Conservation (phyloP, 1,140 invertebrate species). For the Pseudomyrmex flavicornis region DNA sequence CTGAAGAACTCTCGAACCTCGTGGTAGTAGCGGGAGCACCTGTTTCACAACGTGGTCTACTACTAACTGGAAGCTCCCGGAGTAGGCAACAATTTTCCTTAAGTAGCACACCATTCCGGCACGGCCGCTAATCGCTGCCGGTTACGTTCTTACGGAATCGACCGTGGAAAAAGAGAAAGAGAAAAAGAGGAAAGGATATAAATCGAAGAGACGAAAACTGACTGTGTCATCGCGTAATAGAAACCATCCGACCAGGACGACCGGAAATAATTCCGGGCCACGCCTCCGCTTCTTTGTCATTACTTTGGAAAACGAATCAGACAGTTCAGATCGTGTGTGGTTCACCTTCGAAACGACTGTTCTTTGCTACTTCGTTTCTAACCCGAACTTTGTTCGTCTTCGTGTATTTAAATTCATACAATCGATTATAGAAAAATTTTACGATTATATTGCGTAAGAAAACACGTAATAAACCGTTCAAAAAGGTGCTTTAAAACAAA, state of each 20-base stretch:
- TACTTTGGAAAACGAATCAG: constrained; percentile 12
- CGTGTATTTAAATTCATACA: no score
- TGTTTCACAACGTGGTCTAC: constrained; percentile 57
- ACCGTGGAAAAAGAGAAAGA: background rate
- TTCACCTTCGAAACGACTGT: constrained; percentile 13
- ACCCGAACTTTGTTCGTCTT: no score
- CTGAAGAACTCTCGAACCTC: constrained; percentile 33
- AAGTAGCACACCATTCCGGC: constrained; percentile 63
- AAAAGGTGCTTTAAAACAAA: background rate
- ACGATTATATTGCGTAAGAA: background rate
- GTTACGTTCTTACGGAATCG: background rate
- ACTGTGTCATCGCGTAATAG: constrained; percentile 62
- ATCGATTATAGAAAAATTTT: background rate
- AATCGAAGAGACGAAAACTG: constrained; percentile 28
- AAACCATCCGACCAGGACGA: constrained; percentile 54
- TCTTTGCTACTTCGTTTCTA: background rate
- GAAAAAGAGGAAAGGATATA: background rate
- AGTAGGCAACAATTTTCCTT: constrained; percentile 70
- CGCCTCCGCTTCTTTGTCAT: constrained; percentile 7
- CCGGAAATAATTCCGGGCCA: constrained; percentile 61
- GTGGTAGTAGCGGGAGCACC: constrained; percentile 18
- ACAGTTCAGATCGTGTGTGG: constrained; percentile 30
- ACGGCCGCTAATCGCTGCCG: constrained; percentile 31
- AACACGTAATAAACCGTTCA: background rate
- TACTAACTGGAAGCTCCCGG: constrained; percentile 14